phyloP scores from a whole-genome alignment of 2,797 vertebrate genomes.

The Trichosurus vulpecula region DNA sequence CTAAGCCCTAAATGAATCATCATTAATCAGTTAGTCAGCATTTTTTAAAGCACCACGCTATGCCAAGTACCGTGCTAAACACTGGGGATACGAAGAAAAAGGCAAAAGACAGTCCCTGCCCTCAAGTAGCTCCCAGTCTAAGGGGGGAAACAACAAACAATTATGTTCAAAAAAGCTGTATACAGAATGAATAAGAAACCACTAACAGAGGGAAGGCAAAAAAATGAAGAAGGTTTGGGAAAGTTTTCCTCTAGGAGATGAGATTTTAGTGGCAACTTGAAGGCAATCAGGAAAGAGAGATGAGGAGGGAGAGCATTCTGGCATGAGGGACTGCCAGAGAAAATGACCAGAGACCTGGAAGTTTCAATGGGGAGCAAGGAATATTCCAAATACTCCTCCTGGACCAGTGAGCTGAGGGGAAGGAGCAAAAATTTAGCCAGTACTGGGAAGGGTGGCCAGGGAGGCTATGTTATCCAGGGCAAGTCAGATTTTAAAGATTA shows the following conservation, averaged over 20 bases:
- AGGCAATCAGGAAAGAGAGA: background rate
- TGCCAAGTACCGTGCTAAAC: background rate
- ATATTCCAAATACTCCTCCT: background rate
- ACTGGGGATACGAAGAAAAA: background rate
- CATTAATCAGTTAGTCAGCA: background rate
- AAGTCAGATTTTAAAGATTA: background rate
- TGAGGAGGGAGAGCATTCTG: background rate
- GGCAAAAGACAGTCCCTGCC: background rate
- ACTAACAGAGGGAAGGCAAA: background rate
- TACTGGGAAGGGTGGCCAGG: background rate
- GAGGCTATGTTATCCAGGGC: background rate
- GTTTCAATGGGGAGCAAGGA: background rate
- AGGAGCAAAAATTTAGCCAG: background rate
- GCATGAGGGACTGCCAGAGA: background rate
- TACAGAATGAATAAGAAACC: background rate
- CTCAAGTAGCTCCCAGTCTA: background rate
- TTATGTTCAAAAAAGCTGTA: background rate
- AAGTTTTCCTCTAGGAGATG: background rate
- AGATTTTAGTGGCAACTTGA: background rate
- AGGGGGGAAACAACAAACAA: background rate
- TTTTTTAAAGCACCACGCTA: background rate
- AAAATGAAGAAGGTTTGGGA: background rate
- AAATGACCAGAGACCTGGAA: background rate
- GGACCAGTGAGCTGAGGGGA: background rate
- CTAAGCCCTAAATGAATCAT: background rate